Conservation (phyloP, 2,113 vertebrate species). For the Pycnonotus jocosus region DNA sequence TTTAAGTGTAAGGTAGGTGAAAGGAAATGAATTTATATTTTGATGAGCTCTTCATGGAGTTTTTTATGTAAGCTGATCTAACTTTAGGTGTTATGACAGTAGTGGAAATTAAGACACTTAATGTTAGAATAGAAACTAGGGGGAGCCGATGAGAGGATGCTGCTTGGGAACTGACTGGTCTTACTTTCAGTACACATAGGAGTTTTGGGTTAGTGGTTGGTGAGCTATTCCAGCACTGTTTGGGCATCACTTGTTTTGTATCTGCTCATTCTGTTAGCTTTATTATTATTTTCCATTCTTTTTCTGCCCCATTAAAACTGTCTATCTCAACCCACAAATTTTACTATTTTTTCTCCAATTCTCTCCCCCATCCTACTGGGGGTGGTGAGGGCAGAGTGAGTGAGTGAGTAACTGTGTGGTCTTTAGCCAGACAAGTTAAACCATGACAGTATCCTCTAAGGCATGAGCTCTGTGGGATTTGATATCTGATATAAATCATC, state of each 20-base stretch:
- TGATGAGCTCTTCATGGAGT: neutral
- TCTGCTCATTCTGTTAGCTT: neutral
- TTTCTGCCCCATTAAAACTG: neutral
- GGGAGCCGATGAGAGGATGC: neutral
- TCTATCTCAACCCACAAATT: neutral
- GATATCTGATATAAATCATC: neutral
- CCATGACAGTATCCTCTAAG: neutral
- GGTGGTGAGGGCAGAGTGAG: neutral
- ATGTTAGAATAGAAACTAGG: neutral
- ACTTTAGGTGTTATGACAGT: neutral
- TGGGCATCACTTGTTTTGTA: neutral
- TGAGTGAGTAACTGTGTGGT: neutral
- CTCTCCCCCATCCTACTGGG: neutral
- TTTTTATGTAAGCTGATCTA: neutral
- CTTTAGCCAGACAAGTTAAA: neutral
- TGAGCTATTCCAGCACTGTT: neutral
- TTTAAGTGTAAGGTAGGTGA: slow-evolving; percentile 84
- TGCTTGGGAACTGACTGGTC: neutral
- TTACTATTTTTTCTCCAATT: neutral
- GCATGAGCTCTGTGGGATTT: neutral
- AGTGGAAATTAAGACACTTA: neutral
- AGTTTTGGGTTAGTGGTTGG: neutral
- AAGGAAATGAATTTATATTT: neutral
- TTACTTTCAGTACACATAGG: neutral
- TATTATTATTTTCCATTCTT: neutral